These are phyloP conservation scores for Coelopa frigida DNA, from an alignment of 1,140 invertebrate species.

Conservation along the genomic window DNA sequence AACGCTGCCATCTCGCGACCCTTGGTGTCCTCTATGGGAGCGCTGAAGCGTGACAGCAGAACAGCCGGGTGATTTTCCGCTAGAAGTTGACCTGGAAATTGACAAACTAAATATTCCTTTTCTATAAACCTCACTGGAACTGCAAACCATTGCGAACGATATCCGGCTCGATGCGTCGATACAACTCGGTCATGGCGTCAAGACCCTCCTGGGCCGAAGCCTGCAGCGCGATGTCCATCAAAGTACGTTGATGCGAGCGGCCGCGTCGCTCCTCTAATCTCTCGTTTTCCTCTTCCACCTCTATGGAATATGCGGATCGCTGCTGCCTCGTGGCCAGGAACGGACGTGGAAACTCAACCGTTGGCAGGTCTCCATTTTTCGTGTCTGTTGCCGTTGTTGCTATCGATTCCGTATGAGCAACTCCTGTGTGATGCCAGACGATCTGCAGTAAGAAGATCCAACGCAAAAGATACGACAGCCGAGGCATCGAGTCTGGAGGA, in stretches of 20 bases:
- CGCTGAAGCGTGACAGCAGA: conserved; percentile 38
- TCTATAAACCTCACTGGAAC: background rate
- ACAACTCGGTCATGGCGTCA: conserved; percentile 38
- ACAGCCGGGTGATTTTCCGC: conserved; percentile 41
- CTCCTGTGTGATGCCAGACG: too few relatives aligned
- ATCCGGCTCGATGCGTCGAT: conserved; percentile 36
- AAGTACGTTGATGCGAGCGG: conserved; percentile 15
- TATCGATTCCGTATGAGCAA: too few relatives aligned
- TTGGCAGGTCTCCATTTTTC: background rate
- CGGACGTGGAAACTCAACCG: background rate
- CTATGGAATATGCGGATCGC: background rate
- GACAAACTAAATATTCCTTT: conserved; percentile 3
- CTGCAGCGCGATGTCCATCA: conserved; percentile 40
- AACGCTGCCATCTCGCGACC: conserved; percentile 38
- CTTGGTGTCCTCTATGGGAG: conserved; percentile 27
- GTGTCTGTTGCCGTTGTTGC: too few relatives aligned
- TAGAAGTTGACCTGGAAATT: conserved; percentile 33
- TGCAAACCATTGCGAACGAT: conserved; percentile 39
- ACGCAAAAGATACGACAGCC: too few relatives aligned
- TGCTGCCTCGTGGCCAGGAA: conserved; percentile 6
- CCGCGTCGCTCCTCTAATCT: conserved; percentile 5
- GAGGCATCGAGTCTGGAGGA: too few relatives aligned
- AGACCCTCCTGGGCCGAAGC: conserved; percentile 37
- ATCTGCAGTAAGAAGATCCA: too few relatives aligned
- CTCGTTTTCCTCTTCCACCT: background rate